These are phyloP conservation scores for Paramisgurnus dabryanus DNA, from an alignment of 2,113 vertebrate species.

Conservation along the genomic window DNA sequence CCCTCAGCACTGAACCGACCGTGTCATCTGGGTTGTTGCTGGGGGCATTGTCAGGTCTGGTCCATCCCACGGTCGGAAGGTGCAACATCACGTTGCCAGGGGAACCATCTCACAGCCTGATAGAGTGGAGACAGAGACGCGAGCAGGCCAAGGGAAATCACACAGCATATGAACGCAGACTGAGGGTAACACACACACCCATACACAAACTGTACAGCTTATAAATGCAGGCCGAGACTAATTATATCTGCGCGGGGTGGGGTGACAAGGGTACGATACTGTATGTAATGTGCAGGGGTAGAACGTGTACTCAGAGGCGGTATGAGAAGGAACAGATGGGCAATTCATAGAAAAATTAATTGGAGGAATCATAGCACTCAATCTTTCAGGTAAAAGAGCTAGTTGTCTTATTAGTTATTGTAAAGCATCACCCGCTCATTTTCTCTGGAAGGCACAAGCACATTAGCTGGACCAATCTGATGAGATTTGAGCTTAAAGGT, in stretches of 20 bases:
- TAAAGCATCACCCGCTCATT: too few relatives aligned
- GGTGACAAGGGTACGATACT: background rate
- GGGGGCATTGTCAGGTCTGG: conserved; percentile 75
- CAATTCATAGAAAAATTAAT: background rate
- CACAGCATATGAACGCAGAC: conserved; percentile 91
- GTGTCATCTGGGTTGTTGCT: conserved; percentile 77
- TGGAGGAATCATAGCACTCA: background rate
- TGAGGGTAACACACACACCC: conserved; percentile 81
- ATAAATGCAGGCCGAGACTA: conserved; percentile 4
- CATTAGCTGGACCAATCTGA: too few relatives aligned
- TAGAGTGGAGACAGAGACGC: conserved; percentile 95
- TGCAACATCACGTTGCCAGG: conserved; percentile 96
- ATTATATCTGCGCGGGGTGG: background rate
- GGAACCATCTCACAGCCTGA: conserved; percentile 92
- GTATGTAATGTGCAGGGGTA: background rate
- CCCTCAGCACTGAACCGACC: conserved; percentile 91
- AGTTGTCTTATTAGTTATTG: too few relatives aligned
- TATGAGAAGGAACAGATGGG: background rate
- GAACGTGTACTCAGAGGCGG: background rate
- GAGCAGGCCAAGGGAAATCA: conserved; percentile 94
- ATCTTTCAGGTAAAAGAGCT: too few relatives aligned
- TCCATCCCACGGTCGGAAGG: conserved; percentile 91
- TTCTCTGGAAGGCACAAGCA: too few relatives aligned
- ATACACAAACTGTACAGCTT: background rate
- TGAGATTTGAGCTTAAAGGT: too few relatives aligned